These are phyloP conservation scores for Leptopterna dolabrata DNA, from an alignment of 2,888 invertebrate genomes.

Conservation along the genomic window DNA sequence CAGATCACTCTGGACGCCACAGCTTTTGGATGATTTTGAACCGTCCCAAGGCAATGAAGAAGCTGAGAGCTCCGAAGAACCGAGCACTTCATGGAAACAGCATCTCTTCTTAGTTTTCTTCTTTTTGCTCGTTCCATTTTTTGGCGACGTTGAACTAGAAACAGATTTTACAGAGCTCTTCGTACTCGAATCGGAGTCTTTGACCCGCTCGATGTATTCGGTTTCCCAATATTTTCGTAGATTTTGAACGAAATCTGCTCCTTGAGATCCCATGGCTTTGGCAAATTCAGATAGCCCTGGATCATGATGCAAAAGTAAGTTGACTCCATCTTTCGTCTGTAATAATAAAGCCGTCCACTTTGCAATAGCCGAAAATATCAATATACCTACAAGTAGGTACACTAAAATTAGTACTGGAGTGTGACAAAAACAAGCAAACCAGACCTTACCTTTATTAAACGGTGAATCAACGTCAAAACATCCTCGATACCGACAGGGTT, in stretches of 20 bases:
- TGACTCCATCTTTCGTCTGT: constrained; percentile 39
- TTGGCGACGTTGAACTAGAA: not conserved
- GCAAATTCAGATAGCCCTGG: constrained; percentile 24
- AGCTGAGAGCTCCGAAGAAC: constrained; percentile 6
- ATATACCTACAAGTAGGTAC: too few species aligned
- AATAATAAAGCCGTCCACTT: not conserved
- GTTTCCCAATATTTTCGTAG: not conserved
- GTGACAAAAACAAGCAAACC: not conserved
- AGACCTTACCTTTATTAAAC: constrained; percentile 4
- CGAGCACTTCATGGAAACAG: constrained; percentile 10
- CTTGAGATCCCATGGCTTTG: not conserved
- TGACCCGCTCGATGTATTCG: not conserved
- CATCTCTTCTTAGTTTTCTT: constrained; percentile 12
- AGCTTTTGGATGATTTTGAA: not conserved
- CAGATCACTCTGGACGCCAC: not conserved
- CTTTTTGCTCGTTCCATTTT: not conserved
- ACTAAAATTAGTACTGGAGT: not conserved
- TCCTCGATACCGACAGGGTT: constrained; percentile 71
- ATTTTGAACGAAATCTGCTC: not conserved
- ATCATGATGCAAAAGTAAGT: constrained; percentile 37
- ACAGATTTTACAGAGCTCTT: constrained; percentile 1
- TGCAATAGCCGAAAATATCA: not conserved
- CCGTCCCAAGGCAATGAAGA: constrained; percentile 36
- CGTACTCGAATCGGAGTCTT: not conserved
- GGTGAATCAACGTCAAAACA: constrained; percentile 71